A percentile compares a stretch with the other conserved stretches of the same genome.
Conservation (phyloP, 2,797 vertebrate genomes). For the Sebastolobus alascanus region DNA sequence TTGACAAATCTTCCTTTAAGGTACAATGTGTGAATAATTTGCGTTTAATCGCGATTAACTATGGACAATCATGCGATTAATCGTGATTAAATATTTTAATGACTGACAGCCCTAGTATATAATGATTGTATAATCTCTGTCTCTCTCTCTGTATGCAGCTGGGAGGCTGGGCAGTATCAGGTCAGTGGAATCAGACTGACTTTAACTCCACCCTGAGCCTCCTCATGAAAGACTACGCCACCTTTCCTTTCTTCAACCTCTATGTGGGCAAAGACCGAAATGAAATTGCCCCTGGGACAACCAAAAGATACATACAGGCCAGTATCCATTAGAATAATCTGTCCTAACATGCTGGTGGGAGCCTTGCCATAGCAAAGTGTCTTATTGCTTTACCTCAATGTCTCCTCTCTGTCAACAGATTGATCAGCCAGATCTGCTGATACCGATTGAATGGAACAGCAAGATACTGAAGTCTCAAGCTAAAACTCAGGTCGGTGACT, state of each 20-base stretch:
- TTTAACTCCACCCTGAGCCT: slow-evolving; percentile 90
- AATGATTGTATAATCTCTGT: not conserved
- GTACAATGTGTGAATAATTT: no score
- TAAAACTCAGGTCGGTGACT: slow-evolving; percentile 82
- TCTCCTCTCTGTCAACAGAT: slow-evolving; percentile 84
- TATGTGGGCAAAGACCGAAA: slow-evolving; percentile 84
- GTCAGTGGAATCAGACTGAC: slow-evolving; percentile 82
- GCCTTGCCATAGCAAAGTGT: slow-evolving; percentile 1
- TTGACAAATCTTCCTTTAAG: no score
- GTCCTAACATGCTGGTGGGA: not conserved
- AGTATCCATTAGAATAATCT: slow-evolving; percentile 7
- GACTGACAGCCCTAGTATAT: not conserved
- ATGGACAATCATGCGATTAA: no score
- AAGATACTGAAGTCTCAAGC: slow-evolving; percentile 80
- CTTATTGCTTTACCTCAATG: slow-evolving; percentile 27
- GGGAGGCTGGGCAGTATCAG: slow-evolving; percentile 90
- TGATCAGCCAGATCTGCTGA: slow-evolving; percentile 92
- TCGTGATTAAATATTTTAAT: no score
- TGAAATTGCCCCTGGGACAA: slow-evolving; percentile 66
- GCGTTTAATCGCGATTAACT: no score
- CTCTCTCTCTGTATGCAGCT: slow-evolving; percentile 77
- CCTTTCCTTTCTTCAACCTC: slow-evolving; percentile 94
- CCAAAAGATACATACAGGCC: slow-evolving; percentile 78
- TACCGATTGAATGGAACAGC: slow-evolving; percentile 87
- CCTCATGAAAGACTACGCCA: slow-evolving; percentile 91